phyloP scores from a whole-genome alignment of 2,797 vertebrate species.

The Bryconaethiops microstoma region DNA sequence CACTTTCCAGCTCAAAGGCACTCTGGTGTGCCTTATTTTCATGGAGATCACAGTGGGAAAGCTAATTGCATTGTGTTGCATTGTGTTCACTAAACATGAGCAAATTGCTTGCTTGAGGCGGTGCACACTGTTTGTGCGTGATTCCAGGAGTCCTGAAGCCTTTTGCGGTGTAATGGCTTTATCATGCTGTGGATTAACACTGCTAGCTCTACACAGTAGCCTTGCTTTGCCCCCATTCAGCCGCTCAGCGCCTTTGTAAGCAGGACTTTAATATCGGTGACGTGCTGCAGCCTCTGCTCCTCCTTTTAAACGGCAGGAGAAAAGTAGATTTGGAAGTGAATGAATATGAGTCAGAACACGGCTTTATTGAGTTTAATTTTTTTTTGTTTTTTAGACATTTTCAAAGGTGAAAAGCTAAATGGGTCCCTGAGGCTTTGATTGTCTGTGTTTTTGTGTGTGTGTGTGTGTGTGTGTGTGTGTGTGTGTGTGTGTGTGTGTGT shows the following conservation, averaged over 20 bases:
- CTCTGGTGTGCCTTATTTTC: slow-evolving; percentile 43
- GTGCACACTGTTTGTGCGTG: slow-evolving; percentile 60
- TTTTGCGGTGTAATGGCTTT: slow-evolving; percentile 66
- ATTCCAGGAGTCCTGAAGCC: slow-evolving; percentile 67
- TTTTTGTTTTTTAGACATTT: slow-evolving; percentile 4
- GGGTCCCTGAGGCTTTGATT: background rate
- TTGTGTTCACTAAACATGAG: slow-evolving; percentile 68
- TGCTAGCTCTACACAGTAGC: slow-evolving; percentile 43
- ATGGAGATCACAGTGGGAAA: slow-evolving; percentile 49
- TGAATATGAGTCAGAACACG: slow-evolving; percentile 21
- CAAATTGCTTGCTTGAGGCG: slow-evolving; percentile 69
- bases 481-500: background rate
- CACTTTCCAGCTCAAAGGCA: slow-evolving; percentile 40
- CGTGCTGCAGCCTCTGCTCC: slow-evolving; percentile 20
- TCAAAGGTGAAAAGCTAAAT: slow-evolving; percentile 9
- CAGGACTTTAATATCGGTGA: slow-evolving; percentile 43
- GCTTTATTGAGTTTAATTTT: slow-evolving; percentile 7
- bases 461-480: slow-evolving; percentile 2
- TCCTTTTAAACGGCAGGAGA: slow-evolving; percentile 38
- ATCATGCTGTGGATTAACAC: slow-evolving; percentile 58
- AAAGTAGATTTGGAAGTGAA: slow-evolving; percentile 40
- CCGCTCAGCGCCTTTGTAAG: slow-evolving; percentile 40
- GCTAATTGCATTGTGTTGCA: slow-evolving; percentile 61
- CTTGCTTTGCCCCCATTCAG: slow-evolving; percentile 12
- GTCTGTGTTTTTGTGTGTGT: background rate